phyloP scores from a whole-genome alignment of 92 coral and sea anemone species.

The Siderastrea radians region DNA sequence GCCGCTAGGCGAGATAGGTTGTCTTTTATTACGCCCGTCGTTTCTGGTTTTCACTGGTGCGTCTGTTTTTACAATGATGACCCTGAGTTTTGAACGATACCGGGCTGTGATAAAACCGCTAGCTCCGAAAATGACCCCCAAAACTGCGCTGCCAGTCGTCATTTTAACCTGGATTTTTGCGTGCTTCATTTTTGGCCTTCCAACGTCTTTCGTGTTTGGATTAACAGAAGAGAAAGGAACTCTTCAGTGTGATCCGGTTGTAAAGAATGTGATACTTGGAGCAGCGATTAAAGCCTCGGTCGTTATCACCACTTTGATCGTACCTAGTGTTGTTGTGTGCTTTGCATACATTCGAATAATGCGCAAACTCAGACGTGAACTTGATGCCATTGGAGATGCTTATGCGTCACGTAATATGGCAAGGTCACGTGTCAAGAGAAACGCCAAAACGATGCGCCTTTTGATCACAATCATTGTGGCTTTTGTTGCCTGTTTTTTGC shows the following conservation, averaged over 20 bases:
- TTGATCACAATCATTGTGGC: not conserved
- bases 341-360: slow-evolving; percentile 15
- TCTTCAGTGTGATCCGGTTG: slow-evolving; percentile 16
- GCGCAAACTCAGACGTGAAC: slow-evolving; percentile 20
- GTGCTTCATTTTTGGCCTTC: slow-evolving; percentile 2
- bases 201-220: slow-evolving; percentile 20
- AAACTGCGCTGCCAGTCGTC: not conserved
- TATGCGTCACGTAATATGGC: not conserved
- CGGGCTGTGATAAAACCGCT: slow-evolving; percentile 13
- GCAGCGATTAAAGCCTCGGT: not conserved
- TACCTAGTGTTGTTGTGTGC: not conserved
- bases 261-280: not conserved
- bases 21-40: slow-evolving; percentile 21
- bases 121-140: slow-evolving; percentile 1
- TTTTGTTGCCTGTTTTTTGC: slow-evolving; percentile 14
- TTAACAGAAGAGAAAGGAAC: slow-evolving; percentile 22
- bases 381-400: slow-evolving; percentile 6
- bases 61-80: slow-evolving; percentile 30
- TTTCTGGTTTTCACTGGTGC: slow-evolving; percentile 30
- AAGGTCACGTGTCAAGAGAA: slow-evolving; percentile 9
- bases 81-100: slow-evolving; percentile 31
- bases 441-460: slow-evolving; percentile 26
- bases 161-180: slow-evolving; percentile 14
- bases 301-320: not conserved
- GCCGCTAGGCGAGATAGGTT: slow-evolving; percentile 16